Evolutionary conservation across 1,140 invertebrate species (phyloP).

Genomic region (Drosophila rufa): DNA sequence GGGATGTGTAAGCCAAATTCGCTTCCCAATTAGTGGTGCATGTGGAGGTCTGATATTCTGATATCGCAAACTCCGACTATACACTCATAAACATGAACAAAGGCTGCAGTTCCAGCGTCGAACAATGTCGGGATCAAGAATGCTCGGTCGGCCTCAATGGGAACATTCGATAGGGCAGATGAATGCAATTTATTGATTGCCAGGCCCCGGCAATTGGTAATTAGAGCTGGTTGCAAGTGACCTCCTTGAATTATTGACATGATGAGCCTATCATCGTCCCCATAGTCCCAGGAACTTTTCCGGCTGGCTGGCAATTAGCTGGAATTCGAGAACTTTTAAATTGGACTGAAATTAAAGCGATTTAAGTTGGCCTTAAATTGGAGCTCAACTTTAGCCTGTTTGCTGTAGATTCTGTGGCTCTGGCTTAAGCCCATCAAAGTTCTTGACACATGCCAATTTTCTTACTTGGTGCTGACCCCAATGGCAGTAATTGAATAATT

Average conservation of each 20-base stretch:
- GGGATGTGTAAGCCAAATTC: slow-evolving; percentile 38
- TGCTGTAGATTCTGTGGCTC: background rate
- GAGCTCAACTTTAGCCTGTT: background rate
- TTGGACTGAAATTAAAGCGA: slow-evolving; percentile 13
- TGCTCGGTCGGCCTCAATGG: background rate
- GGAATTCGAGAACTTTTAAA: slow-evolving; percentile 23
- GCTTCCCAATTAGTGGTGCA: slow-evolving; percentile 35
- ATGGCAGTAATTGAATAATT: slow-evolving; percentile 1
- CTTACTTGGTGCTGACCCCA: background rate
- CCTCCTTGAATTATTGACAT: slow-evolving; percentile 31
- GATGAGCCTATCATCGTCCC: slow-evolving; percentile 17
- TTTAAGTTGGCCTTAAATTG: slow-evolving; percentile 5
- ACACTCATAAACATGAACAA: slow-evolving; percentile 45
- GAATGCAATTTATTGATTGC: slow-evolving; percentile 44
- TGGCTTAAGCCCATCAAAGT: background rate
- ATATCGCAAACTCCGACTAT: background rate
- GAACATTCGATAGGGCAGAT: slow-evolving; percentile 3
- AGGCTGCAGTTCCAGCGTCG: background rate
- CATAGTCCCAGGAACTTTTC: background rate
- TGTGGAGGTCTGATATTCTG: too few species aligned
- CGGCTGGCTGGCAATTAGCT: slow-evolving; percentile 15
- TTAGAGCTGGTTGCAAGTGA: slow-evolving; percentile 32
- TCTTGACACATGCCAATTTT: slow-evolving; percentile 19
- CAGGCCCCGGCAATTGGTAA: slow-evolving; percentile 10
- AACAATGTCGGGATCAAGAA: slow-evolving; percentile 23